Base-by-base conservation (phyloP, 2,888 invertebrate species). In the Plebejus anna region DNA sequence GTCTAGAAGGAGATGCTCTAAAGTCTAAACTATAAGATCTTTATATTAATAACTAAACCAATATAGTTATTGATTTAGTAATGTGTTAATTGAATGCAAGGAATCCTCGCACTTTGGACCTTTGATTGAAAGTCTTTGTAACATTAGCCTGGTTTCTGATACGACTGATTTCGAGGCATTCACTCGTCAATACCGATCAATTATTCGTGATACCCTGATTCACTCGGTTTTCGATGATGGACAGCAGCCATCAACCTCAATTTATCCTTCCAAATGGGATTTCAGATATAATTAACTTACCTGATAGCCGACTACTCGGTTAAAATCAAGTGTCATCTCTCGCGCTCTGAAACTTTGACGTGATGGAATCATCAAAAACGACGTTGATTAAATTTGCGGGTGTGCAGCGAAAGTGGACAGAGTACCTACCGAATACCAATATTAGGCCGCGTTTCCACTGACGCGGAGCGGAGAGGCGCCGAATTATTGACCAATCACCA, bases 211-310 rank as follows among this genome's bases (percentile, higher is more conserved):
- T 4, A 7, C 3, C 61, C 11, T 22, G 22, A 28, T 61, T 61
- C 61, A 61, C 28, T 61, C 28, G 61, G 61, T 28, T 61, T 28
- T 61, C 61, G 28, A 61, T 61, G 28, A 61, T 61, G 4, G 61
- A 61, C 61, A 61, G 28, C 61, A 22, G 11, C 6, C 28, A 11
- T 61, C 61, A 28, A 11, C 22, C 11, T 28, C 11, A 61, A 61
- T 59, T 59, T 28, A 61, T 61, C 61, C 28, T 28, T 61, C 9
- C 11, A 28, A 28, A 61, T 61, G n/a, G 28, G 61, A 61, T 61
- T 61, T 61, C 61, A 61, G 28, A 28, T 11, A 61, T 66, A 66
- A 66, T 66, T 36, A 13, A 66, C 66, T 66, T 66, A 66, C 32
- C 36, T 36, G 32, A 5, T 36, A 13, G 66, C 32, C 13, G 13